Conservation (phyloP, 2,888 invertebrate genomes). For the Gari tellinella region DNA sequence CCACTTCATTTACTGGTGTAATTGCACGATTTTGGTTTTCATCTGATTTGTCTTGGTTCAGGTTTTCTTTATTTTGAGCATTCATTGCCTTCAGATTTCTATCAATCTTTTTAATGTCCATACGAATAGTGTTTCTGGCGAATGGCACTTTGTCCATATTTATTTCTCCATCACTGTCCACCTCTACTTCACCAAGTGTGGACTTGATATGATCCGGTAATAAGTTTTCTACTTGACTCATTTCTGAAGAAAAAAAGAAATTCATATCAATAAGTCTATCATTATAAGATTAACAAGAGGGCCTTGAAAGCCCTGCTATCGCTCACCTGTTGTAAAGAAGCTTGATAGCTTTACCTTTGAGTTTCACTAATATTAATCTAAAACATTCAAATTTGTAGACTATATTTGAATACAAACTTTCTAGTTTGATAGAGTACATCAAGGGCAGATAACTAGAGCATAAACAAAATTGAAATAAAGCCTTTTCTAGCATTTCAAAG, state of each 20-base stretch:
- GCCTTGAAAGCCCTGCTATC: no score
- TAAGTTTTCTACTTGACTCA: conserved; percentile 65
- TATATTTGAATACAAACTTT: no score
- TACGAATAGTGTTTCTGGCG: conserved; percentile 60
- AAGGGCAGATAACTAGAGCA: no score
- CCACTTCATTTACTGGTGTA: conserved; percentile 58
- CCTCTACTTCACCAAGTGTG: conserved; percentile 52
- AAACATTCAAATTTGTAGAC: no score
- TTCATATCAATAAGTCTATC: no score
- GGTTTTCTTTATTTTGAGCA: conserved; percentile 57
- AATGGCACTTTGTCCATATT: conserved; percentile 67
- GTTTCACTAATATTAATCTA: no score
- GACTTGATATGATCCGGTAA: conserved; percentile 59
- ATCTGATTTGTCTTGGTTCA: conserved; percentile 23
- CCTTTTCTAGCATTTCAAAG: no score
- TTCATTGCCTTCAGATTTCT: conserved; percentile 44
- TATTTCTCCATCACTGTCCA: conserved; percentile 65
- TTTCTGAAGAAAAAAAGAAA: conserved; percentile 58
- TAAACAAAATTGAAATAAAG: no score
- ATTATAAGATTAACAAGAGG: no score
- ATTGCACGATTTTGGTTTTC: conserved; percentile 56
- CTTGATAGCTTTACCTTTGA: no score
- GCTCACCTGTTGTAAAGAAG: no score
- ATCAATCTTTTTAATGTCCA: conserved; percentile 56
- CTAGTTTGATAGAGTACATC: no score